Base-by-base conservation (phyloP, 2,888 invertebrate genomes). In the Cotesia congregata region DNA sequence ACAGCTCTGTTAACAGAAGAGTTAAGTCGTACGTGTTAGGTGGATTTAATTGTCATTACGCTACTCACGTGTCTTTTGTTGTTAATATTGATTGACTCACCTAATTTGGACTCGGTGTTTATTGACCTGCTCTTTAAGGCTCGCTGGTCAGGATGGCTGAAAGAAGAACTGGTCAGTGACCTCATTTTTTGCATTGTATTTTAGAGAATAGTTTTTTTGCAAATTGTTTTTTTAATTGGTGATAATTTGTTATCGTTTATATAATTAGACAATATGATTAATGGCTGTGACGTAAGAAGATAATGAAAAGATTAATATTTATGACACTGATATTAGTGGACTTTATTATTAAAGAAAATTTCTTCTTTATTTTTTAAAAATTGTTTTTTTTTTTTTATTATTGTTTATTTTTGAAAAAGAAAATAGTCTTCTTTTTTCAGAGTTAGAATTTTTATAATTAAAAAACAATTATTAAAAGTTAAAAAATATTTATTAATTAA, bases 151-250 rank as follows among this genome's bases (percentile, higher is more conserved):
- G 62, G 62, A 79, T 79, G 79, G 79, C 62, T 20, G 79, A 76
- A 20, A 69, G 67, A 38, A 78, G 77, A 73, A 78, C 76, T 79
- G 79, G 79, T 79, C n/a, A 75, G 79, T 79, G 74, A 67, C 65
- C 59, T 64, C 41, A 30, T 41, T 73, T 6, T 39, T 60, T 1
- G 5, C 15, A 9, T 30, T 38, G 15, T 5, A 20, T 20, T 67
- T 30, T 30, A 30, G 3, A 30, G 30, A 3, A 6, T 15, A 15
- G 6, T 20, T 12, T 62, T 62, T 17, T 12, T 15, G 15, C 62
- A 0, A 12, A n/a, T 62, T n/a, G 20, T 20, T 50, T 72, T 12
- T 62, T 61, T 40, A 39, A 30, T 30, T 30, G 30, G 30, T 30
- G 30, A 30, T 30, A 59, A 59, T 59, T 59, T 59, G 60, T 59